These are phyloP conservation scores for Drosophila erecta DNA, from an alignment of 1,140 invertebrate species.

Conservation along the genomic window DNA sequence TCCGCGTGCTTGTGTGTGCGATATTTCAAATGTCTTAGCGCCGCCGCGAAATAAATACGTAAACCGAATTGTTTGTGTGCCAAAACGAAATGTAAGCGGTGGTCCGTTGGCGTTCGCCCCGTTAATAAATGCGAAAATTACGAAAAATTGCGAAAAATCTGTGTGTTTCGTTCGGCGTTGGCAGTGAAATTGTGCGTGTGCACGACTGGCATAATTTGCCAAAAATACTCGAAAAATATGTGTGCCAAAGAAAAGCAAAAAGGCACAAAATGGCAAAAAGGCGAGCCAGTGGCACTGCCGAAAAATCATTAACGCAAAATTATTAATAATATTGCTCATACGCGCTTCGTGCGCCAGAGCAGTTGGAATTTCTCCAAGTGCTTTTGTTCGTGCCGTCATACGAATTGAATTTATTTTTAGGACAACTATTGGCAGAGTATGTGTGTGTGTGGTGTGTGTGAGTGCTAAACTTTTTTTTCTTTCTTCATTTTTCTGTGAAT, in stretches of 20 bases:
- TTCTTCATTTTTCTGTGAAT: constrained; percentile 39
- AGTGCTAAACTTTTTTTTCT: constrained; percentile 28
- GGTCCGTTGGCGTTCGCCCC: constrained; percentile 1
- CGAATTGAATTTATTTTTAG: constrained; percentile 79
- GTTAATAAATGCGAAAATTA: constrained; percentile 26
- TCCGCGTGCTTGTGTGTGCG: constrained; percentile 25
- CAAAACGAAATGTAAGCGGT: constrained; percentile 53
- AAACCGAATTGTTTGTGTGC: constrained; percentile 21
- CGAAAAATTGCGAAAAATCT: constrained; percentile 17
- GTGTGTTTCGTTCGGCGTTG: constrained; percentile 19
- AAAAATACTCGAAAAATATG: constrained; percentile 27
- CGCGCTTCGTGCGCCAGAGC: constrained; percentile 35
- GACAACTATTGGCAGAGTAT: constrained; percentile 54
- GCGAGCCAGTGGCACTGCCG: background rate
- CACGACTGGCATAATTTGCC: constrained; percentile 37
- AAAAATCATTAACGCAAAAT: constrained; percentile 54
- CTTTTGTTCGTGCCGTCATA: constrained; percentile 56
- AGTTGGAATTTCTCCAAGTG: constrained; percentile 78
- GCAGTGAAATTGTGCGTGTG: constrained; percentile 55
- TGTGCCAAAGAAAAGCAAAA: constrained; percentile 45
- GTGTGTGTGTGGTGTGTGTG: constrained; percentile 23
- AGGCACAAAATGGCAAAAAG: background rate
- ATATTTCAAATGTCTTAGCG: constrained; percentile 39
- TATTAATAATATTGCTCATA: constrained; percentile 51
- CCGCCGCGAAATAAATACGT: constrained; percentile 28